phyloP scores from a whole-genome alignment of 1,140 invertebrate genomes.

The Papilio polytes region DNA sequence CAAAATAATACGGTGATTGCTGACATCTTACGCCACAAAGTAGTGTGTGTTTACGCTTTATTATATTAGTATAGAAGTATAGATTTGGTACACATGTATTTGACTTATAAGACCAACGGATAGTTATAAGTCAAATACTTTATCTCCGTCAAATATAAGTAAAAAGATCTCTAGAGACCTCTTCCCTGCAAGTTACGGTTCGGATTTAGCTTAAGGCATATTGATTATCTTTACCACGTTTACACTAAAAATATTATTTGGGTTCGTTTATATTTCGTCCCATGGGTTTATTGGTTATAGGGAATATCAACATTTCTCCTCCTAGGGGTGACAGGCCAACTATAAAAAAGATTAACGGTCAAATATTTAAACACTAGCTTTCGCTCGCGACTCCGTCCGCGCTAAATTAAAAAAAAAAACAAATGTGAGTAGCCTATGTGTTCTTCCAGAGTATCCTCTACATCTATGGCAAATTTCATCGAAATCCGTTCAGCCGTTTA shows the following conservation, averaged over 20 bases:
- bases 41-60: no score
- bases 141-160: conserved; percentile 18
- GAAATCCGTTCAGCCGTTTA: no score
- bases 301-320: not conserved
- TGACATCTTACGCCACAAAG: no score
- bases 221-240: conserved; percentile 11
- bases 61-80: no score
- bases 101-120: not conserved
- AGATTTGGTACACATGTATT: not conserved
- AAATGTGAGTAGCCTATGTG: no score
- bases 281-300: not conserved
- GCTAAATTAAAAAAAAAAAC: no score
- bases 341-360: no score
- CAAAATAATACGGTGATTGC: no score
- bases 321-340: not conserved
- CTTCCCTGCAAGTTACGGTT: not conserved
- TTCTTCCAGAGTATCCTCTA: no score
- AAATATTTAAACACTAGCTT: no score
- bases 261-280: not conserved
- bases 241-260: conserved; percentile 28
- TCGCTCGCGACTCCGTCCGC: no score
- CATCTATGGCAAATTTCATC: no score
- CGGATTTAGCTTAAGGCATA: conserved; percentile 10
- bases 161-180: not conserved
- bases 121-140: not conserved